Evolutionary conservation across 2,888 invertebrate genomes (phyloP).

Genomic region (Macropis europaea): DNA sequence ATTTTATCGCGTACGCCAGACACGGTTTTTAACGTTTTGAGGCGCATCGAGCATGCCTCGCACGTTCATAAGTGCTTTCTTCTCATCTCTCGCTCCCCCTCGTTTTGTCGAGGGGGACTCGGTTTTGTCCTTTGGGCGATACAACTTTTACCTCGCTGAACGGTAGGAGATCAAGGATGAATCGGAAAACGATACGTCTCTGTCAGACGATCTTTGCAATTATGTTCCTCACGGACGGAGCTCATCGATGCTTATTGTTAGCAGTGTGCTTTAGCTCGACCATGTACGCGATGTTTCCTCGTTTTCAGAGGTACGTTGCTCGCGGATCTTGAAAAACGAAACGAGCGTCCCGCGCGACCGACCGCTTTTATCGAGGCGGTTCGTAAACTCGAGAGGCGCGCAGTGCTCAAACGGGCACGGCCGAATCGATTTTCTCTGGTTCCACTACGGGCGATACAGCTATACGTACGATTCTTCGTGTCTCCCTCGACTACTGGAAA

Average conservation of each 20-base stretch:
- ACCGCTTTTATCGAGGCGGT: constrained; percentile 44
- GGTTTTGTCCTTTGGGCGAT: neutral
- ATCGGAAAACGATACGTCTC: neutral
- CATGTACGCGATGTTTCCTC: neutral
- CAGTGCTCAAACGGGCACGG: constrained; percentile 64
- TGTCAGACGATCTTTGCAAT: neutral
- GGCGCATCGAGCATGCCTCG: neutral
- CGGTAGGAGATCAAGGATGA: neutral
- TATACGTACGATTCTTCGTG: constrained; percentile 45
- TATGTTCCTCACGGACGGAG: neutral
- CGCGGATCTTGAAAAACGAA: constrained; percentile 19
- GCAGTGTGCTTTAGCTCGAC: neutral
- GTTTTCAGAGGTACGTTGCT: neutral
- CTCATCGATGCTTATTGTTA: neutral
- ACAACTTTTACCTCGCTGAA: neutral
- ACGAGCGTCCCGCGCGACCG: constrained; percentile 29
- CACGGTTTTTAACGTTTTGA: too few relatives aligned
- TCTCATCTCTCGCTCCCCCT: neutral
- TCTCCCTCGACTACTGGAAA: constrained; percentile 24
- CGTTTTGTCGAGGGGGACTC: neutral
- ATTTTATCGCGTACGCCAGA: too few relatives aligned
- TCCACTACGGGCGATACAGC: constrained; percentile 50
- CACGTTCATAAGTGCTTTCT: neutral
- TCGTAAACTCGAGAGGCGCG: constrained; percentile 54
- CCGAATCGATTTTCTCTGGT: constrained; percentile 65